Conservation (phyloP, 2,888 invertebrate genomes). For the Drosophila pegasa region DNA sequence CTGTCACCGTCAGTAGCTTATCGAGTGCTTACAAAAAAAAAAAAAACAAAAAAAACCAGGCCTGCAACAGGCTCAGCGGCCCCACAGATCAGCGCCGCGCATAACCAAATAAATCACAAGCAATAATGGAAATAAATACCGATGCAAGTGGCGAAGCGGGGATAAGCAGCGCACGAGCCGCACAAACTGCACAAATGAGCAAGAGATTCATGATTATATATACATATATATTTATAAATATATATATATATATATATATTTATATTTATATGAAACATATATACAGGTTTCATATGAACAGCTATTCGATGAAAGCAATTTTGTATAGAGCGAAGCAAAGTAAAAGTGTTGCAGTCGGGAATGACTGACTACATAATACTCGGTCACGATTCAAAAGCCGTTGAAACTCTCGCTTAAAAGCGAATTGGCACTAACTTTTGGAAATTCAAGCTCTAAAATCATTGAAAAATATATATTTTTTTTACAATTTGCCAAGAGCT, state of each 20-base stretch:
- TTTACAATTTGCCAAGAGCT: no score
- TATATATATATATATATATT: background rate
- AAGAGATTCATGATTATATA: background rate
- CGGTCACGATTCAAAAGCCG: no score
- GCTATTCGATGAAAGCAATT: background rate
- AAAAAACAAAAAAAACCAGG: no score
- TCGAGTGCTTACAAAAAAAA: slow-evolving; percentile 34
- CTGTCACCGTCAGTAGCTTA: slow-evolving; percentile 48
- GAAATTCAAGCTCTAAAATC: no score
- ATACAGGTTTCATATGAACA: background rate
- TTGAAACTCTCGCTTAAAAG: no score
- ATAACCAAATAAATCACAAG: slow-evolving; percentile 50
- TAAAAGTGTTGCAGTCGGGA: no score
- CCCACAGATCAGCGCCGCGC: slow-evolving; percentile 44
- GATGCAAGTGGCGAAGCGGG: slow-evolving; percentile 27
- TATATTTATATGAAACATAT: no score
- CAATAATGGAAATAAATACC: slow-evolving; percentile 25
- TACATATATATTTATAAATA: background rate
- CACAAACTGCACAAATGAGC: background rate
- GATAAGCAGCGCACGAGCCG: background rate
- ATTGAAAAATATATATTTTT: no score
- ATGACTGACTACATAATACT: no score
- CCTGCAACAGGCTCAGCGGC: no score
- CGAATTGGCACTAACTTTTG: no score
- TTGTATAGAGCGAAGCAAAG: background rate